These are phyloP conservation scores for Lanistes nyassanus DNA, from an alignment of 1,140 invertebrate genomes.

Conservation along the genomic window DNA sequence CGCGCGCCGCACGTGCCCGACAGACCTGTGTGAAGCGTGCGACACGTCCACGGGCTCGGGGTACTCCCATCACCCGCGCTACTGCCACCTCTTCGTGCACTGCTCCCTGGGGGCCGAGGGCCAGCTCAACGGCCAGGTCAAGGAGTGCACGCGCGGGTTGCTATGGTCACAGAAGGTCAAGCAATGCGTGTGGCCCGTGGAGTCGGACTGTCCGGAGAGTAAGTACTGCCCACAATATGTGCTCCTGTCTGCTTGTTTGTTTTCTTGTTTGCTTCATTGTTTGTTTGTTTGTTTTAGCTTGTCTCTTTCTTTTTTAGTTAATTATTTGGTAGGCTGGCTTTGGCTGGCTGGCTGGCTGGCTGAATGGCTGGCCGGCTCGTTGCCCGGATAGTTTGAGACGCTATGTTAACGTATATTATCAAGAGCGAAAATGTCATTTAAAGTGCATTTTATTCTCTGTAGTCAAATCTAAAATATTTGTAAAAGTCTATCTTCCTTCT, in stretches of 20 bases:
- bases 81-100: conserved; percentile 38
- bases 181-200: conserved; percentile 28
- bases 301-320: too few relatives aligned
- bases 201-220: conserved; percentile 36
- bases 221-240: background rate
- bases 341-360: too few relatives aligned
- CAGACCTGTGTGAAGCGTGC: conserved; percentile 36
- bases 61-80: conserved; percentile 30
- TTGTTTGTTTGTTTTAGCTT: too few relatives aligned
- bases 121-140: conserved; percentile 25
- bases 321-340: too few relatives aligned
- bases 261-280: too few relatives aligned
- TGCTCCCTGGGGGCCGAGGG: conserved; percentile 28
- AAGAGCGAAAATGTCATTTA: too few relatives aligned
- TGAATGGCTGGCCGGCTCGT: too few relatives aligned
- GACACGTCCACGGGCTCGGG: conserved; percentile 33
- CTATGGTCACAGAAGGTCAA: conserved; percentile 36
- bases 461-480: too few relatives aligned
- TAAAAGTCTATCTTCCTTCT: too few relatives aligned
- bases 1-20: background rate
- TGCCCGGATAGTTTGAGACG: too few relatives aligned
- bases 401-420: too few relatives aligned
- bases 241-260: background rate
- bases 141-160: conserved; percentile 32
- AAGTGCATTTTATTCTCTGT: too few relatives aligned